Evolutionary conservation across 2,113 vertebrate genomes (phyloP), one percentile per base, ranked within the genome.

Genomic region (Meleagris gallopavo): DNA sequence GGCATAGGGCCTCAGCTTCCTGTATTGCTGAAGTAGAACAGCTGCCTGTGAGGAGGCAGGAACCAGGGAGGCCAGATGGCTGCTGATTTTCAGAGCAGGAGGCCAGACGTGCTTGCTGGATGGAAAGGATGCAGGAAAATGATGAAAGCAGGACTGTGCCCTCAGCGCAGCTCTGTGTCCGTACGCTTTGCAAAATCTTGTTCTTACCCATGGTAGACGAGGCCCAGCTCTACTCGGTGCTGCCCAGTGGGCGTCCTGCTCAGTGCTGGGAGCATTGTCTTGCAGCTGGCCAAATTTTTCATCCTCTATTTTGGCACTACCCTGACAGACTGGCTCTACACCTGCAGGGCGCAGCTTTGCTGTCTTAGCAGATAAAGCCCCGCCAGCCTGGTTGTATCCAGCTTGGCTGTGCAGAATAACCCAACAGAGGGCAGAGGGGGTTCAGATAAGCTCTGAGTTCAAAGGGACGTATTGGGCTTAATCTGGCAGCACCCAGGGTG

Each of bases 351-450:
- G 52, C 90, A 88, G 83, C 86, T 96, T 91, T 91, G 57, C 90
- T 84, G 48, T 67, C 92, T 95, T 62, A 93, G 15, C 8, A 8
- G 90, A 88, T 95, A 91, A 95, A 94, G 16, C 46, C 48, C 82
- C 61, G 32, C 16, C 5, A 17, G 75, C 55, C 88, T 72, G 90
- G 81, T 79, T 70, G 32, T 0, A 0, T 52, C 85, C 0, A 1
- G 60, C 72, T 38, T 27, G 8, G 61, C 62, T 50, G 17, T 3
- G 0, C 45, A 41, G 85, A 72, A 64, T 11, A 77, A 38, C 83
- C 71, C 2, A 5, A 91, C 79, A 78, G 81, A 36, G 84, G 95
- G 83, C 73, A 90, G 19, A 0, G 0, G 64, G 83, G 89, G 58
- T 86, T 83, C 46, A 4, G 75, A 71, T 66, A 50, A 89, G 81